These are phyloP conservation scores for Lepidotrigona ventralis DNA, from an alignment of 1,140 invertebrate species.

Conservation along the genomic window DNA sequence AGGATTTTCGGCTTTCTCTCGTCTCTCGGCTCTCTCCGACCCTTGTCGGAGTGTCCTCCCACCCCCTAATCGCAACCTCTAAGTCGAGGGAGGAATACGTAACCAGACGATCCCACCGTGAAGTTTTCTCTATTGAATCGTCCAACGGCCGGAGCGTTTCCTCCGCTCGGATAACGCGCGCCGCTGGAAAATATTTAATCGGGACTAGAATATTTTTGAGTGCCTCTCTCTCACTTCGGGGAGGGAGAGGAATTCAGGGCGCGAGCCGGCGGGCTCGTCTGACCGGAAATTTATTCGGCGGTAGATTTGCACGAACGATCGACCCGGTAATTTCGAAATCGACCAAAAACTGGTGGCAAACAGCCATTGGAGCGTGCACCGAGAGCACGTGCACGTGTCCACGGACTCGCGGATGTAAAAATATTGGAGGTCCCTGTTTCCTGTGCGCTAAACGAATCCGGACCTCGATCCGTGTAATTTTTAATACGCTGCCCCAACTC, in stretches of 20 bases:
- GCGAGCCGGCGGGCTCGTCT: background rate
- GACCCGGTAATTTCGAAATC: slow-evolving; percentile 3
- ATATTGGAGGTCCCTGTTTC: background rate
- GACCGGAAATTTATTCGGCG: slow-evolving; percentile 3
- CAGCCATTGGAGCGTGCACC: background rate
- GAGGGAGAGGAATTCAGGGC: too few species aligned
- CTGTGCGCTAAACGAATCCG: too few species aligned
- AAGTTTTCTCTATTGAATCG: background rate
- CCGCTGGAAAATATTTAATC: background rate
- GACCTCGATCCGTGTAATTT: too few species aligned
- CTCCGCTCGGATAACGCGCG: background rate
- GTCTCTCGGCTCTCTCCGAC: too few species aligned
- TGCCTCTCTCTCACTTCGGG: background rate
- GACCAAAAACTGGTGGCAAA: slow-evolving; percentile 16
- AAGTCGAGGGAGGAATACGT: background rate
- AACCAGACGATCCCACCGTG: background rate
- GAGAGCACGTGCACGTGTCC: too few species aligned
- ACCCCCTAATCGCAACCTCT: background rate
- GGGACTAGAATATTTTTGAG: background rate
- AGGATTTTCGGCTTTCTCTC: background rate
- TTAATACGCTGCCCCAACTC: too few species aligned
- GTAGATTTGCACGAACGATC: background rate
- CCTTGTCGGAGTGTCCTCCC: too few species aligned
- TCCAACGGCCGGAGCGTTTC: background rate
- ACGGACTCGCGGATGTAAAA: slow-evolving; percentile 21